These are phyloP conservation scores for Campoletis sonorensis DNA, from an alignment of 1,140 invertebrate species.

Conservation along the genomic window DNA sequence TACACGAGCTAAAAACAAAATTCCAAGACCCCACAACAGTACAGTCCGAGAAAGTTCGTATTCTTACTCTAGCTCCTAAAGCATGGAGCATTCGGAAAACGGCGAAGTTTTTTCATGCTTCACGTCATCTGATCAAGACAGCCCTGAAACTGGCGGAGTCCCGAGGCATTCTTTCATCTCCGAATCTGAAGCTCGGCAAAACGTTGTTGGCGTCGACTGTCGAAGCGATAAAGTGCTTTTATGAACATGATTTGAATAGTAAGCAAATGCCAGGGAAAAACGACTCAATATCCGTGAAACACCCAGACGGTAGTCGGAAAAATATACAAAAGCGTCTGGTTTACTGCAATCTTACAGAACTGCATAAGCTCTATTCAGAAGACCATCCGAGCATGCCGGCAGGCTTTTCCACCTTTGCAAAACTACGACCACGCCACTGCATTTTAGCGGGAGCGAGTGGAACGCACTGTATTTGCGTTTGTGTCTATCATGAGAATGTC, in stretches of 20 bases:
- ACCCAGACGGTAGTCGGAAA: slow-evolving; percentile 41
- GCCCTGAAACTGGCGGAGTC: not conserved
- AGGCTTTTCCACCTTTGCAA: slow-evolving; percentile 44
- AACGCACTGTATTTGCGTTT: slow-evolving; percentile 46
- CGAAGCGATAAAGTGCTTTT: slow-evolving; percentile 6
- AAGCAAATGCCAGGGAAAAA: slow-evolving; percentile 31
- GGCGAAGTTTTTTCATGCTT: slow-evolving; percentile 15
- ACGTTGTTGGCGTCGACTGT: slow-evolving; percentile 2
- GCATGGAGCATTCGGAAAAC: slow-evolving; percentile 17
- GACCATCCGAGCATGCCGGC: slow-evolving; percentile 17
- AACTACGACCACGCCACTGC: slow-evolving; percentile 43
- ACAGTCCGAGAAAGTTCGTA: slow-evolving; percentile 3
- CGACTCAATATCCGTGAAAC: slow-evolving; percentile 38
- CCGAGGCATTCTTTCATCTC: slow-evolving; percentile 8
- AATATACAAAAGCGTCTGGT: slow-evolving; percentile 44
- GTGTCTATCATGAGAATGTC: slow-evolving; percentile 47
- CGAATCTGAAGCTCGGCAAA: slow-evolving; percentile 12
- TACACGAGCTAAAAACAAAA: slow-evolving; percentile 10
- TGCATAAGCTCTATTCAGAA: slow-evolving; percentile 38
- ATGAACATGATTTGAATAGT: slow-evolving; percentile 29
- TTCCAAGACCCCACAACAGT: slow-evolving; percentile 10
- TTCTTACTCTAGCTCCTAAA: slow-evolving; percentile 19
- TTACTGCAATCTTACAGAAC: slow-evolving; percentile 39
- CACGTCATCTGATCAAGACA: slow-evolving; percentile 16
- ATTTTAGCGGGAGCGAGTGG: slow-evolving; percentile 47